Conservation (phyloP, 2,113 vertebrate genomes). For the Carassius gibelio region DNA sequence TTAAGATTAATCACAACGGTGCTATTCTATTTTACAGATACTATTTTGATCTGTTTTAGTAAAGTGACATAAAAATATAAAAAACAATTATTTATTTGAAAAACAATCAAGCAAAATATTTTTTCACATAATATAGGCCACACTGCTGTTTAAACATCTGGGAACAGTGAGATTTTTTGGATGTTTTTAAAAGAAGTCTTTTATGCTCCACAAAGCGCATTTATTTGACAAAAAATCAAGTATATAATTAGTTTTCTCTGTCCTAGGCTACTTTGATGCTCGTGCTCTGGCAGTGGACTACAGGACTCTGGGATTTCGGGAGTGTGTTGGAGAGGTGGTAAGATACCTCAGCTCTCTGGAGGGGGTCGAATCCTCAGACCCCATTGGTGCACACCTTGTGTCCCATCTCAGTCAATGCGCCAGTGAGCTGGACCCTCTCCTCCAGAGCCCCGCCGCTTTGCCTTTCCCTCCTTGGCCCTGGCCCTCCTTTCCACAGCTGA, state of each 20-base stretch:
- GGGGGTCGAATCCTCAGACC: slow-evolving; percentile 81
- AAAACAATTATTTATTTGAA: neutral
- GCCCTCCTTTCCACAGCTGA: slow-evolving; percentile 83
- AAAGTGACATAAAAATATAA: too few species aligned
- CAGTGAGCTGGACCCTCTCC: slow-evolving; percentile 86
- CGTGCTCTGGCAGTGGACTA: slow-evolving; percentile 90
- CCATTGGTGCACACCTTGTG: slow-evolving; percentile 87
- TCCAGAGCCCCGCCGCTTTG: slow-evolving; percentile 73
- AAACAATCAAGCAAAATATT: neutral
- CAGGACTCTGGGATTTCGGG: slow-evolving; percentile 91
- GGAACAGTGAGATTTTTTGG: neutral
- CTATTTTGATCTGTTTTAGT: neutral
- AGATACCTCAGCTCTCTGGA: slow-evolving; percentile 88
- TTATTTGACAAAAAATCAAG: neutral
- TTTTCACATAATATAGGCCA: neutral
- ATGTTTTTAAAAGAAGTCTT: neutral
- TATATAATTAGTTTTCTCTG: slow-evolving; percentile 25
- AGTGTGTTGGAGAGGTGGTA: slow-evolving; percentile 92
- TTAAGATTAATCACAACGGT: neutral
- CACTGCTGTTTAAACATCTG: neutral
- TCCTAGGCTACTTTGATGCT: slow-evolving; percentile 88
- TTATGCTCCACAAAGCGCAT: neutral
- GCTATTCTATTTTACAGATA: neutral
- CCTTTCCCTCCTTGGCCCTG: slow-evolving; percentile 85
- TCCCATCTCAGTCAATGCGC: slow-evolving; percentile 91